Percentiles rank a stretch among this genome's conserved stretches.
phyloP scores from a whole-genome alignment of 2,113 vertebrate genomes.

The Stigmatopora argus region DNA sequence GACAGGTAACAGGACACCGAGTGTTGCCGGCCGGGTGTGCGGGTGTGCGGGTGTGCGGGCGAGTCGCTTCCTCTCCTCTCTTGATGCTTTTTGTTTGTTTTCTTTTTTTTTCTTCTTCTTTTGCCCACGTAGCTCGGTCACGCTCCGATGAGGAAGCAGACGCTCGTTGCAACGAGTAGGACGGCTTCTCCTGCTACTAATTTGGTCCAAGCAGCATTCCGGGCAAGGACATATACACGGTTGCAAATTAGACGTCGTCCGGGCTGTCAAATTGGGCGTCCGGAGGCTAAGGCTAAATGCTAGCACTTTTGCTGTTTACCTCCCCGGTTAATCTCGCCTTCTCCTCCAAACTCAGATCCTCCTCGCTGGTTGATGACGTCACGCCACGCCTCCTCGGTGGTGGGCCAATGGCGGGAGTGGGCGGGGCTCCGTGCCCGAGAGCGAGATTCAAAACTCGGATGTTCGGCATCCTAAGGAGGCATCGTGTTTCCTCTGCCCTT shows the following conservation, averaged over 20 bases:
- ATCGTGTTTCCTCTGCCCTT: no score
- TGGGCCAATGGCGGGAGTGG: constrained; percentile 45
- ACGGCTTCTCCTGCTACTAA: background rate
- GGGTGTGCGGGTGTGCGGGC: background rate
- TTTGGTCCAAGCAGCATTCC: background rate
- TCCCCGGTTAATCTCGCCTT: constrained; percentile 33
- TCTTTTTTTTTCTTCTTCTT: background rate
- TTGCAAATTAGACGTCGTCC: background rate
- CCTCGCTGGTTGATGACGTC: constrained; percentile 33
- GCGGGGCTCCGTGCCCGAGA: constrained; percentile 11
- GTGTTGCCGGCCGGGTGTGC: constrained; percentile 43
- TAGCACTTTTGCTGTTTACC: constrained; percentile 42
- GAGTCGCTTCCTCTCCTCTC: no score
- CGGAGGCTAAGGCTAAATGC: constrained; percentile 49
- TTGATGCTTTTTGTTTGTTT: no score
- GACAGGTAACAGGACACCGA: constrained; percentile 52
- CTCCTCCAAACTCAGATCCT: constrained; percentile 16
- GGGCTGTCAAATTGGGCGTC: background rate
- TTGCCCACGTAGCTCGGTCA: constrained; percentile 3
- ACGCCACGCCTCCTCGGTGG: constrained; percentile 9
- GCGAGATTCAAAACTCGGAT: constrained; percentile 26
- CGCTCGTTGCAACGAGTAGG: background rate
- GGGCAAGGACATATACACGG: background rate
- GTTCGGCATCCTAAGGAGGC: no score
- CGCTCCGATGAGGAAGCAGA: constrained; percentile 13